These are phyloP conservation scores for Brachyrhaphis roseni DNA, from an alignment of 2,797 vertebrate genomes.

Conservation along the genomic window DNA sequence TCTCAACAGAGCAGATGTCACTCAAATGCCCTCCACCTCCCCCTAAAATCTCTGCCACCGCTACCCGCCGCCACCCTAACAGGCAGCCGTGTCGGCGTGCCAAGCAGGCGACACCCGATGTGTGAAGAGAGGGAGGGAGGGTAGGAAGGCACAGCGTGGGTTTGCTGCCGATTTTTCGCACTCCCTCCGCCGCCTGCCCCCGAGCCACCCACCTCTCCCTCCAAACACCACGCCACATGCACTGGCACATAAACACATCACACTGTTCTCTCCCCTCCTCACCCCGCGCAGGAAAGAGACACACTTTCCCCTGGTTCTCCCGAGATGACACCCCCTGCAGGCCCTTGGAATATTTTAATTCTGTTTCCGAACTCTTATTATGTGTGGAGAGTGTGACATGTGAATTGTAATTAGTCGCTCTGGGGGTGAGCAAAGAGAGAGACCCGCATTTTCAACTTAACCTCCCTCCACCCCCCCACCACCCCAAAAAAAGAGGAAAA, in stretches of 20 bases:
- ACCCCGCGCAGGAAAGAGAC: constrained; percentile 52
- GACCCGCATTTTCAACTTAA: constrained; percentile 22
- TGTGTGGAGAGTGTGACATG: constrained; percentile 86
- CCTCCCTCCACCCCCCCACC: constrained; percentile 51
- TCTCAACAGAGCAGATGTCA: constrained; percentile 92
- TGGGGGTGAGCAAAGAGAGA: constrained; percentile 76
- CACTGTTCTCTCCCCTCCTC: constrained; percentile 24
- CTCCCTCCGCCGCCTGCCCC: constrained; percentile 43
- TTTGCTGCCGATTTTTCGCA: constrained; percentile 63
- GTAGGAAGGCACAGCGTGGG: constrained; percentile 74
- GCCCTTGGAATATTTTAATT: constrained; percentile 90
- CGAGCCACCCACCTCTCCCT: constrained; percentile 55
- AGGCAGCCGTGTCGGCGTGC: constrained; percentile 75
- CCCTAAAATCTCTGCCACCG: constrained; percentile 34
- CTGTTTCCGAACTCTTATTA: constrained; percentile 89
- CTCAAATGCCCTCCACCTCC: constrained; percentile 83
- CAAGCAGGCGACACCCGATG: constrained; percentile 78
- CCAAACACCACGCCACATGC: constrained; percentile 55
- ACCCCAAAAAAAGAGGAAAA: constrained; percentile 11
- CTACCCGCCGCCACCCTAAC: constrained; percentile 65
- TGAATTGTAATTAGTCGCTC: constrained; percentile 92
- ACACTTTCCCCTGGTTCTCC: constrained; percentile 77
- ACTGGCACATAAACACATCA: constrained; percentile 59
- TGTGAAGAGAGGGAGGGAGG: constrained; percentile 73
- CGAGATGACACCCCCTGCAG: constrained; percentile 80